These are phyloP conservation scores for Metellina segmentata DNA, from an alignment of 2,888 invertebrate species.

Conservation along the genomic window DNA sequence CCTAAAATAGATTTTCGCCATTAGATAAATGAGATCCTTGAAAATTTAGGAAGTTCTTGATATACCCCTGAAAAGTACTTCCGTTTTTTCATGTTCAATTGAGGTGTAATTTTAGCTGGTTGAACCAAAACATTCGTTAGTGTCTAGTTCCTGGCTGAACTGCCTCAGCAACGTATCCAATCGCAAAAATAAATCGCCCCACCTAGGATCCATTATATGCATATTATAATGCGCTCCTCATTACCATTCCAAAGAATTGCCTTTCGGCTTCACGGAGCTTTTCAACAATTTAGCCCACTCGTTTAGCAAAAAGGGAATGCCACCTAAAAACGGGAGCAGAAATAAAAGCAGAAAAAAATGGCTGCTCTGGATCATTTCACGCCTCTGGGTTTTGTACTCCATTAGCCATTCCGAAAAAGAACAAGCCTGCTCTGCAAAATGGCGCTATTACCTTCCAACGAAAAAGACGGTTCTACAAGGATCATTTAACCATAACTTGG, in stretches of 20 bases:
- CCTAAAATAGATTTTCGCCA: no score
- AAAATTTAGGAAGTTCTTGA: no score
- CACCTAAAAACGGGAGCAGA: slow-evolving; percentile 12
- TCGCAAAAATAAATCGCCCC: no score
- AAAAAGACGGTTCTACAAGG: slow-evolving; percentile 22
- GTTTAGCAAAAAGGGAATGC: slow-evolving; percentile 23
- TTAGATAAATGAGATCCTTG: no score
- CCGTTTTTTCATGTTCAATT: no score
- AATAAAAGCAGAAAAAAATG: not conserved
- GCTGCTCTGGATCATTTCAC: slow-evolving; percentile 11
- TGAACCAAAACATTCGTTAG: no score
- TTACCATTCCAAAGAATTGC: slow-evolving; percentile 31
- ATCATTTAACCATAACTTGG: slow-evolving; percentile 54
- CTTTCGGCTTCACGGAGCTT: slow-evolving; percentile 3
- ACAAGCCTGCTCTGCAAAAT: not conserved
- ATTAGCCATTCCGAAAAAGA: slow-evolving; percentile 35
- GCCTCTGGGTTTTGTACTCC: slow-evolving; percentile 16
- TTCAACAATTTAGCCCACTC: slow-evolving; percentile 1
- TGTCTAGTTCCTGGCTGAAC: no score
- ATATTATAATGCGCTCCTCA: slow-evolving; percentile 31
- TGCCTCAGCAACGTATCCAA: no score
- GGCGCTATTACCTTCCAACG: not conserved
- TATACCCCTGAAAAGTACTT: no score
- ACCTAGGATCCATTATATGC: not conserved
- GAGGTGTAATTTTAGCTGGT: no score